Evolutionary conservation across 2,113 vertebrate genomes (phyloP), one percentile per base, ranked within the genome.

Genomic region (Campylorhamphus procurvoides): DNA sequence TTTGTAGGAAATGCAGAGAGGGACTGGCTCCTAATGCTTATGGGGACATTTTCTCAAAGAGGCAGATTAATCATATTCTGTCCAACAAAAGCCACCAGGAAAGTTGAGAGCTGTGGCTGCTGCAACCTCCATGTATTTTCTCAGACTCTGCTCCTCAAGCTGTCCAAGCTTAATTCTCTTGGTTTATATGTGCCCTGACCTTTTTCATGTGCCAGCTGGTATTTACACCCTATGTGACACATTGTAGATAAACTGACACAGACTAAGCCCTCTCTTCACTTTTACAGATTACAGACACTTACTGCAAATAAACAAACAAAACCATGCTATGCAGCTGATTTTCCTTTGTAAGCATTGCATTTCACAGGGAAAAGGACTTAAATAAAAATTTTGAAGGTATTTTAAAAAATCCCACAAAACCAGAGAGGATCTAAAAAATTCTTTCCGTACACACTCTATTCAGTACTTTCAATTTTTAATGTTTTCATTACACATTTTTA

Each of bases 161-260:
- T 94, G 86, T 93, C 97, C 81, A 9, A 44, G 31, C 71, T 92
- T 77, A 60, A 77, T 84, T 84, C 86, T n/a, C 0, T 50, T 89
- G 89, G 77, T 60, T 96, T 94, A 35, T 10, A 11, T 76, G 90
- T 90, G 79, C 60, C 92, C 78, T 77, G 92, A 86, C 86, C 88
- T 96, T 64, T 89, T 72, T 94, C 77, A 85, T 93, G 83, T 94
- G 92, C 86, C 95, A 96, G 95, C 92, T 94, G 96, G 94, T 96
- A 97, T 95, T 94, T 96, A 92, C 84, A 67, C 77, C 40, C 86
- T 1, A 7, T 24, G 87, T 94, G 93, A 93, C 80, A 94, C 76
- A 68, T 27, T 87, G 75, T 20, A 74, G 91, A 96, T 89, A 91
- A 94, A 81, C 47, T 80, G 58, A 94, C 91, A 94, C 47, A 95